Conservation (phyloP, 2,797 vertebrate genomes). For the Paratrypauchen microcephalus region DNA sequence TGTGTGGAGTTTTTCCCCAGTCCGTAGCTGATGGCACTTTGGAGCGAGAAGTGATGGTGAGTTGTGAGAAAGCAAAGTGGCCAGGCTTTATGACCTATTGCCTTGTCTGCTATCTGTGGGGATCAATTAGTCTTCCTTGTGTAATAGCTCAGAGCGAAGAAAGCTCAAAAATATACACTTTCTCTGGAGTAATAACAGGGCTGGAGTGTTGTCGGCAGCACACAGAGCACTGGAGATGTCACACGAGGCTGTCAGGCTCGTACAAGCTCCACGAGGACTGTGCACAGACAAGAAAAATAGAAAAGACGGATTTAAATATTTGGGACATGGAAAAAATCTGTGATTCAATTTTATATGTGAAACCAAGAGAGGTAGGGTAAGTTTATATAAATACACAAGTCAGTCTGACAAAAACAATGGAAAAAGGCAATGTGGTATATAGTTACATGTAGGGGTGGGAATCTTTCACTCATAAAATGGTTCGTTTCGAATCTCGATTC, state of each 20-base stretch:
- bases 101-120: slow-evolving; percentile 72
- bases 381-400: no score
- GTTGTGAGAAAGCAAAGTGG: slow-evolving; percentile 67
- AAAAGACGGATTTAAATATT: slow-evolving; percentile 5
- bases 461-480: no score
- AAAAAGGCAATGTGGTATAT: no score
- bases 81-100: slow-evolving; percentile 73
- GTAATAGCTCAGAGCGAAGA: slow-evolving; percentile 64
- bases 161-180: slow-evolving; percentile 56
- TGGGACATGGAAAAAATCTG: background rate
- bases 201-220: slow-evolving; percentile 22
- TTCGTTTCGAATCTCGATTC: no score
- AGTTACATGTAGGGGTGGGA: no score
- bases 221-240: slow-evolving; percentile 16
- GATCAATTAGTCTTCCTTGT: slow-evolving; percentile 79
- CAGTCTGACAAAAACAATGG: no score
- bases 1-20: slow-evolving; percentile 39
- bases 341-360: background rate
- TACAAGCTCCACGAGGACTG: slow-evolving; percentile 19
- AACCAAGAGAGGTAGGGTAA: no score
- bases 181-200: slow-evolving; percentile 51
- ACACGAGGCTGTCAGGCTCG: slow-evolving; percentile 33
- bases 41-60: slow-evolving; percentile 61
- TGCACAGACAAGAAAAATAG: slow-evolving; percentile 8
- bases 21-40: slow-evolving; percentile 65